A percentile compares a stretch with the other conserved stretches of the same genome.
phyloP scores from a whole-genome alignment of 1,140 invertebrate species.

The Drosophila kikkawai region DNA sequence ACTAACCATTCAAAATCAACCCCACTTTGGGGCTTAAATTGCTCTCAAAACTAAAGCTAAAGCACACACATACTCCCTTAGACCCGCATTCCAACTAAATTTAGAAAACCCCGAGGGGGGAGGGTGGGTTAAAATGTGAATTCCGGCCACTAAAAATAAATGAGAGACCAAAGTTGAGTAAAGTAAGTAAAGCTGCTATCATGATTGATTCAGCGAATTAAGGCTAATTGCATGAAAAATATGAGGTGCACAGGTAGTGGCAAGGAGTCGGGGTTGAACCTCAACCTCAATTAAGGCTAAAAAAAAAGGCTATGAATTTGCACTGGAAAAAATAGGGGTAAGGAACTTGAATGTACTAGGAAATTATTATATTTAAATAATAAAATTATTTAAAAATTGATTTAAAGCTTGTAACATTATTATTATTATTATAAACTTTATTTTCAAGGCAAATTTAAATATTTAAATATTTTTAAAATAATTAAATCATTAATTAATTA shows the following conservation, averaged over 20 bases:
- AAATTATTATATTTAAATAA: too few species aligned
- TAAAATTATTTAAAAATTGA: not conserved
- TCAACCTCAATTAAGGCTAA: slow-evolving; percentile 43
- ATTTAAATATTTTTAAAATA: not conserved
- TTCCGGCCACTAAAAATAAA: slow-evolving; percentile 59
- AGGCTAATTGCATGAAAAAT: slow-evolving; percentile 80
- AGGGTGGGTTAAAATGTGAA: slow-evolving; percentile 37
- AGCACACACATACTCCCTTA: slow-evolving; percentile 2
- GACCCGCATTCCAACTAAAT: slow-evolving; percentile 51
- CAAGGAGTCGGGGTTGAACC: slow-evolving; percentile 41
- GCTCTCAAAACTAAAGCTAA: slow-evolving; percentile 53
- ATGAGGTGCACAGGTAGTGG: slow-evolving; percentile 74
- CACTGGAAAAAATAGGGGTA: not conserved
- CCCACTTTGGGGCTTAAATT: slow-evolving; percentile 60
- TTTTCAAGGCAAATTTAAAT: too few species aligned
- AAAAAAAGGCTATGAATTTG: slow-evolving; percentile 12
- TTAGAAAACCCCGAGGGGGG: slow-evolving; percentile 21
- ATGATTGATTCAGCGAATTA: slow-evolving; percentile 79
- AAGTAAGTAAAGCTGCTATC: slow-evolving; percentile 51
- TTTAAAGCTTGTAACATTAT: not conserved
- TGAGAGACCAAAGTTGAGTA: slow-evolving; percentile 46
- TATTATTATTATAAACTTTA: not conserved
- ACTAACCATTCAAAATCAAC: slow-evolving; percentile 42
- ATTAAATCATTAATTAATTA: too few species aligned
- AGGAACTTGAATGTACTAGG: too few species aligned